phyloP scores from a whole-genome alignment of 2,113 vertebrate genomes.

The Leucosticte australis region DNA sequence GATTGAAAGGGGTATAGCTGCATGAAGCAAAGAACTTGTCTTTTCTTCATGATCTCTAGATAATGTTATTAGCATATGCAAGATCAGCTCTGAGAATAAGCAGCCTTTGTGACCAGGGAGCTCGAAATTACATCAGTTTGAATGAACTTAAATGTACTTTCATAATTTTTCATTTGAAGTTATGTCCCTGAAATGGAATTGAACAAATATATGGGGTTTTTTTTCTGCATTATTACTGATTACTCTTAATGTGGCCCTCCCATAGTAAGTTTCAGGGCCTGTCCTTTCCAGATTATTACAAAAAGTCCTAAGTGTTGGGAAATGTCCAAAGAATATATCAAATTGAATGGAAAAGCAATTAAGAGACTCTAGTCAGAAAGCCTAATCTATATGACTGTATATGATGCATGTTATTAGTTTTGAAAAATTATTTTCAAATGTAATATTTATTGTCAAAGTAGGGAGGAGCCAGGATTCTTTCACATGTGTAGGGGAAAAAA shows the following conservation, averaged over 20 bases:
- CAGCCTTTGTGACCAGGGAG: neutral
- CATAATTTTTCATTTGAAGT: neutral
- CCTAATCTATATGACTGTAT: neutral
- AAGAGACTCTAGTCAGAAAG: neutral
- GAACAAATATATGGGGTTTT: neutral
- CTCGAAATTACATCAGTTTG: neutral
- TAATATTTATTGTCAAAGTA: neutral
- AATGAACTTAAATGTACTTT: neutral
- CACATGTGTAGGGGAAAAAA: neutral
- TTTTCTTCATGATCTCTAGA: conserved; percentile 1
- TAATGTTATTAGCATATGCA: conserved; percentile 31
- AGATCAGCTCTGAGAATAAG: neutral
- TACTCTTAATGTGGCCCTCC: neutral
- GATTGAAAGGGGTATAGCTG: conserved; percentile 42
- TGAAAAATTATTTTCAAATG: neutral
- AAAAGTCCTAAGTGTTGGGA: neutral
- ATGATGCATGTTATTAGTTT: neutral
- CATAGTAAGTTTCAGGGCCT: neutral
- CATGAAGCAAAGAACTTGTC: conserved; percentile 24
- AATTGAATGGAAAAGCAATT: neutral
- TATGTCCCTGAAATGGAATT: neutral
- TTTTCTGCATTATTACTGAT: neutral
- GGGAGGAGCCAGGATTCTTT: neutral
- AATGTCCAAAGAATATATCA: neutral
- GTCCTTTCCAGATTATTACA: neutral